These are phyloP conservation scores for Sturmia bella DNA, from an alignment of 2,888 invertebrate species.

Conservation along the genomic window DNA sequence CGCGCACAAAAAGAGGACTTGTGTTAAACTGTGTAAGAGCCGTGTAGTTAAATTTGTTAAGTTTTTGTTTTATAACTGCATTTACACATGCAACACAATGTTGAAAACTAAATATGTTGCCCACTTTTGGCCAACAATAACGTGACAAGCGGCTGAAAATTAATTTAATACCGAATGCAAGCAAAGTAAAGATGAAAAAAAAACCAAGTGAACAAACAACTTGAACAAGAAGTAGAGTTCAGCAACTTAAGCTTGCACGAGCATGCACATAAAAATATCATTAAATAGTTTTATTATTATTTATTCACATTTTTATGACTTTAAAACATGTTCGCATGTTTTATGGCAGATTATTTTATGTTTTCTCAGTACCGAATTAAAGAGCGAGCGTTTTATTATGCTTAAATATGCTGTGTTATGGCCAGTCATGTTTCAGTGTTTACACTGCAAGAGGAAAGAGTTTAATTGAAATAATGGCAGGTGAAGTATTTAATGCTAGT, in stretches of 20 bases:
- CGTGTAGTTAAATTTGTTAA: constrained; percentile 31
- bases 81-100: constrained; percentile 53
- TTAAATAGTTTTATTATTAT: constrained; percentile 39
- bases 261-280: constrained; percentile 18
- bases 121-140: constrained; percentile 30
- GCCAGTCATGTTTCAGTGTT: constrained; percentile 51
- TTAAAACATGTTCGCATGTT: constrained; percentile 29
- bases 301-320: constrained; percentile 18
- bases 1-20: constrained; percentile 3
- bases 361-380: constrained; percentile 33
- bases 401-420: constrained; percentile 47
- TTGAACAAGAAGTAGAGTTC: constrained; percentile 17
- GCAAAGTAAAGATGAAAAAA: constrained; percentile 3
- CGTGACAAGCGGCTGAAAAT: constrained; percentile 21
- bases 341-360: not conserved
- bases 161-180: constrained; percentile 16
- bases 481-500: constrained; percentile 59
- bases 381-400: constrained; percentile 20
- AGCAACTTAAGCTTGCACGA: constrained; percentile 1
- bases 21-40: constrained; percentile 19
- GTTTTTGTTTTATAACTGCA: constrained; percentile 34
- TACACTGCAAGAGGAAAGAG: constrained; percentile 31
- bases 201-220: constrained; percentile 35
- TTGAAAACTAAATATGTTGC: constrained; percentile 52
- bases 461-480: constrained; percentile 61